Evolutionary conservation across 2,797 vertebrate genomes (phyloP).

Genomic region (Eremophila alpestris): DNA sequence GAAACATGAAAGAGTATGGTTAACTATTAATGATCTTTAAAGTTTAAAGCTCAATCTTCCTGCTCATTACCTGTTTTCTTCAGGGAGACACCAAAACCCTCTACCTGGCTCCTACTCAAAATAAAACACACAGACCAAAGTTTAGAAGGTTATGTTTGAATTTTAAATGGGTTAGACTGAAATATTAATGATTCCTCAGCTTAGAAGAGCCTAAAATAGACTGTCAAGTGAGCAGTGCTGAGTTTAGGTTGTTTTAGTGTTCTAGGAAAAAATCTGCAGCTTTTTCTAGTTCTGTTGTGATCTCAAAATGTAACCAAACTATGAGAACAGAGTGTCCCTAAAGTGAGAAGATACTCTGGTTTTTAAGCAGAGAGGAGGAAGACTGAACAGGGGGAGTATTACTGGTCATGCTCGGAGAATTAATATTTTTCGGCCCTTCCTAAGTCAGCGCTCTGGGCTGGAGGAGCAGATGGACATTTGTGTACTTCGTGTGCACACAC

Average conservation of each 20-base stretch:
- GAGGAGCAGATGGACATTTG: background rate
- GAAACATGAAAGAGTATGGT: background rate
- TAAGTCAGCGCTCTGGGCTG: fast-evolving
- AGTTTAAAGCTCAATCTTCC: background rate
- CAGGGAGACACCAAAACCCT: background rate
- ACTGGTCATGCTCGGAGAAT: background rate
- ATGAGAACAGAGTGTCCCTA: background rate
- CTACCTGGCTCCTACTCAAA: background rate
- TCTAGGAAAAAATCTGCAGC: background rate
- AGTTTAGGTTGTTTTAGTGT: background rate
- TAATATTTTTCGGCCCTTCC: background rate
- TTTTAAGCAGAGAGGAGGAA: background rate
- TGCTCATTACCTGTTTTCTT: background rate
- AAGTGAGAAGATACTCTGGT: background rate
- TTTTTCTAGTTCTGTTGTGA: background rate
- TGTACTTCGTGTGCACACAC: fast-evolving
- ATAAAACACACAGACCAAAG: background rate
- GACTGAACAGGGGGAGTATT: background rate
- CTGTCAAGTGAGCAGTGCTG: background rate
- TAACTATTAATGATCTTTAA: background rate
- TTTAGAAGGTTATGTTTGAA: conserved; percentile 17
- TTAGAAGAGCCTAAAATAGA: conserved; percentile 3
- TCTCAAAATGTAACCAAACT: background rate
- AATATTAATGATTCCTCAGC: conserved; percentile 15
- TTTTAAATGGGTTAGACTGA: conserved; percentile 6